Conservation (phyloP, 2,797 vertebrate genomes). For the Danio albolineatus region DNA sequence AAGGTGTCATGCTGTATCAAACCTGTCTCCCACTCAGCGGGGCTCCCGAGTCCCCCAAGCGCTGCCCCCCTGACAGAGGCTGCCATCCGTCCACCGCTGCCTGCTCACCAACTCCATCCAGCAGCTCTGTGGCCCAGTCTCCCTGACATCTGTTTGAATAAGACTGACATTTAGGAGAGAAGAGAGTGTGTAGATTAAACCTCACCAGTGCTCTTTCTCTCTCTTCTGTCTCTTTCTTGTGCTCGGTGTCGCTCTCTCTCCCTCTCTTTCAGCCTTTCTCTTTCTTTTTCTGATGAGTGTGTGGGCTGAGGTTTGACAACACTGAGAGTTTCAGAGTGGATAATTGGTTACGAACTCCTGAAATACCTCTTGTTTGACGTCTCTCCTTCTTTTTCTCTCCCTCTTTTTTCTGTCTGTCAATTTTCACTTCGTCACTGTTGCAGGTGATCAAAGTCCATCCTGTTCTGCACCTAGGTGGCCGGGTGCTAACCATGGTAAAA, state of each 20-base stretch:
- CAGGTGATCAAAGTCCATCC: constrained; percentile 85
- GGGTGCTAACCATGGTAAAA: constrained; percentile 83
- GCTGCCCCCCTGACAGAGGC: constrained; percentile 42
- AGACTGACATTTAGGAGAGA: constrained; percentile 43
- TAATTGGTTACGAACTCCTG: constrained; percentile 66
- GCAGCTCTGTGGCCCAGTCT: constrained; percentile 16
- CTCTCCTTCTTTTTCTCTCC: constrained; percentile 58
- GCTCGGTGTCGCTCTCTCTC: constrained; percentile 35
- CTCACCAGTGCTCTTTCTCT: constrained; percentile 43
- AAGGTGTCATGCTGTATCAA: constrained; percentile 49
- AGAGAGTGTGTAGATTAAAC: constrained; percentile 40
- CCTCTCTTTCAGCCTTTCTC: constrained; percentile 33
- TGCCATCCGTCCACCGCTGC: constrained; percentile 28
- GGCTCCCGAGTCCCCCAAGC: constrained; percentile 17
- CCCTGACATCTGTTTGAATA: constrained; percentile 52
- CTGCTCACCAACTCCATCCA: constrained; percentile 1
- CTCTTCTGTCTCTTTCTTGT: constrained; percentile 42
- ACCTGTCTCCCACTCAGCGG: constrained; percentile 44
- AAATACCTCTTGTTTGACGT: constrained; percentile 71
- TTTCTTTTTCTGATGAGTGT: constrained; percentile 49
- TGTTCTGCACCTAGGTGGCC: constrained; percentile 83
- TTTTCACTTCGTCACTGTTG: constrained; percentile 68
- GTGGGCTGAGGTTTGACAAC: constrained; percentile 59
- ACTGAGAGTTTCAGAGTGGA: constrained; percentile 60
- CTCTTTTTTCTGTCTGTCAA: constrained; percentile 49